A percentile compares a stretch with the other conserved stretches of the same genome.
These are phyloP conservation scores for Oncorhynchus keta DNA, from an alignment of 2,113 vertebrate species.

Conservation along the genomic window DNA sequence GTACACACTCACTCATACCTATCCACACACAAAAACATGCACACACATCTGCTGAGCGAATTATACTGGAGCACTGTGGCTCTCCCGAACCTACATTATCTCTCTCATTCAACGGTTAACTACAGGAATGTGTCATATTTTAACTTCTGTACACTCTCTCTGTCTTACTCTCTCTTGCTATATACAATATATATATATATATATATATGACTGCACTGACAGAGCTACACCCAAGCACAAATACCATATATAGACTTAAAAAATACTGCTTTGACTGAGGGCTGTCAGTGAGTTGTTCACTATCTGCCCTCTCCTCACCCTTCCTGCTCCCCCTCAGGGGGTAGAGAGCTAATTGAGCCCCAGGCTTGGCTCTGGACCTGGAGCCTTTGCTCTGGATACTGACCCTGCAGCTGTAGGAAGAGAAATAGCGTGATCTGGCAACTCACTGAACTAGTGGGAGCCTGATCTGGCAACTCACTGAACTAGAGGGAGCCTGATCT, in stretches of 20 bases:
- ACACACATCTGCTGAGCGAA: slow-evolving; percentile 67
- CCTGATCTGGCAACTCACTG: slow-evolving; percentile 50
- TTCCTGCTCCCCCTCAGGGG: slow-evolving; percentile 59
- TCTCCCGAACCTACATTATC: slow-evolving; percentile 35
- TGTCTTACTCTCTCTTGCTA: neutral
- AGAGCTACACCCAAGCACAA: no score
- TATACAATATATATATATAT: no score
- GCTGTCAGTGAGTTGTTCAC: neutral
- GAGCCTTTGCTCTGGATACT: slow-evolving; percentile 10
- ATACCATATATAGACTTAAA: no score
- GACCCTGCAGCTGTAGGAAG: slow-evolving; percentile 42
- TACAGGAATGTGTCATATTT: slow-evolving; percentile 17
- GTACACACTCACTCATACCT: slow-evolving; percentile 26
- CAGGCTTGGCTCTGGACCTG: slow-evolving; percentile 68
- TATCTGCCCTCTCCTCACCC: slow-evolving; percentile 63
- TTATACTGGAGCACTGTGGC: slow-evolving; percentile 36
- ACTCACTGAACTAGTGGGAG: slow-evolving; percentile 59
- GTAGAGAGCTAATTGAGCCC: slow-evolving; percentile 61
- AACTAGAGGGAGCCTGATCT: slow-evolving; percentile 58
- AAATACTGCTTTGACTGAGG: no score
- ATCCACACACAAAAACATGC: no score
- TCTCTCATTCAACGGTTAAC: slow-evolving; percentile 13
- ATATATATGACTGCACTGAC: no score
- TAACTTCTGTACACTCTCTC: neutral
- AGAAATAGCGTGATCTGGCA: slow-evolving; percentile 60